Evolutionary conservation across 2,113 vertebrate species (phyloP).

Genomic region (Charina bottae): DNA sequence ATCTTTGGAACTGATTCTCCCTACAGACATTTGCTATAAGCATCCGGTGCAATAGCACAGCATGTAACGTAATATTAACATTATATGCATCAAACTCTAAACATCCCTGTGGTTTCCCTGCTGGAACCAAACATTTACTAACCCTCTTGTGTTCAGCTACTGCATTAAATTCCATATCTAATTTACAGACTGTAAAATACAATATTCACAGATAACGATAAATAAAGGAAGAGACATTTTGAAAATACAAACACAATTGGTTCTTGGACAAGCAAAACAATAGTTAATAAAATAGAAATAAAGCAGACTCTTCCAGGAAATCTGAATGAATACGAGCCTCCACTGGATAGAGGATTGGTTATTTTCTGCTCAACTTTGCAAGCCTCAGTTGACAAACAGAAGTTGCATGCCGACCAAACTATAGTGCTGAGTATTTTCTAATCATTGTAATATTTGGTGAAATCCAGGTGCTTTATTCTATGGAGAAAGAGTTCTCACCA

Average conservation of each 20-base stretch:
- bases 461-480: constrained; percentile 14
- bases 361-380: constrained; percentile 35
- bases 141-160: constrained; percentile 73
- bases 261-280: constrained; percentile 67
- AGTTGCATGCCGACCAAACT: background rate
- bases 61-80: constrained; percentile 82
- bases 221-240: constrained; percentile 71
- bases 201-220: constrained; percentile 82
- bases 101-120: constrained; percentile 66
- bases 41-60: constrained; percentile 78
- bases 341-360: constrained; percentile 62
- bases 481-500: background rate
- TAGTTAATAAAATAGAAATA: constrained; percentile 71
- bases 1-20: constrained; percentile 85
- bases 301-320: constrained; percentile 62
- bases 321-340: constrained; percentile 64
- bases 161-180: constrained; percentile 78
- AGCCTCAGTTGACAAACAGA: constrained; percentile 35
- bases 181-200: constrained; percentile 81
- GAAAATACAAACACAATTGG: constrained; percentile 64
- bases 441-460: constrained; percentile 4
- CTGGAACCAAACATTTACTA: constrained; percentile 76
- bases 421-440: constrained; percentile 27
- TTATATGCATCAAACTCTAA: constrained; percentile 79
- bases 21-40: constrained; percentile 81